Percentiles rank a stretch among this genome's conserved stretches.
Evolutionary conservation across 2,113 vertebrate species (phyloP).

Genomic region (Phalacrocorax pelagicus): DNA sequence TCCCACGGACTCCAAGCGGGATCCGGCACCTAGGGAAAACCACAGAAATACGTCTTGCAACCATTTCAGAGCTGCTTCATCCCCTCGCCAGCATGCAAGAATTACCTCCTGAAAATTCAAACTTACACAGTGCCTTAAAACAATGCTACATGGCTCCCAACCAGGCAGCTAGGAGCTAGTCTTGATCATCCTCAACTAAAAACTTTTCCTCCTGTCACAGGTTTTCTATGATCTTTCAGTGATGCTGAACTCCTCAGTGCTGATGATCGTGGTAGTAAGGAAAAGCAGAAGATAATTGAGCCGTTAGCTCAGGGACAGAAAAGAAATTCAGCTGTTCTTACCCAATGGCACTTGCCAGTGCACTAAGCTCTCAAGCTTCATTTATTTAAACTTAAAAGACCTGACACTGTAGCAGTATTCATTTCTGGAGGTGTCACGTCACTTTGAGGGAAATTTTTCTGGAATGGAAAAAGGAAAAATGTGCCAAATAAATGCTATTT

Average conservation of each 20-base stretch:
- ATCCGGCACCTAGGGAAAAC: constrained; percentile 77
- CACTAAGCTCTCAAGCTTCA: constrained; percentile 26
- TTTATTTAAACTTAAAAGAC: constrained; percentile 61
- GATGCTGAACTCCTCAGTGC: not conserved
- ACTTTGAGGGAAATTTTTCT: constrained; percentile 31
- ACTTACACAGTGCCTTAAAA: not conserved
- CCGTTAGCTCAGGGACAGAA: not conserved
- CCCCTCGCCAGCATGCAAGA: not conserved
- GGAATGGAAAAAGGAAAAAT: constrained; percentile 22
- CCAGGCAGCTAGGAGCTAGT: not conserved
- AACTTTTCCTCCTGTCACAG: not conserved
- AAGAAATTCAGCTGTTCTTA: constrained; percentile 39
- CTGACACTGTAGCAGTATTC: constrained; percentile 12
- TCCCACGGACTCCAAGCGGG: constrained; percentile 91
- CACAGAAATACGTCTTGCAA: not conserved
- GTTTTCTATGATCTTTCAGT: not conserved
- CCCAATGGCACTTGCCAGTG: constrained; percentile 12
- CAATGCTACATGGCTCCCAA: accelerated
- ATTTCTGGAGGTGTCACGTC: constrained; percentile 46
- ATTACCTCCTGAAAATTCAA: not conserved
- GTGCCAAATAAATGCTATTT: constrained; percentile 20
- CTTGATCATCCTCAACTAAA: not conserved
- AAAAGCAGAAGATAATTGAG: constrained; percentile 24
- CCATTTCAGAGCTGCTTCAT: not conserved
- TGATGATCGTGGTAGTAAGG: not conserved